Percentiles rank a stretch among this genome's conserved stretches.
Evolutionary conservation across 1,140 invertebrate species (phyloP).

Genomic region (Nilaparvata lugens): DNA sequence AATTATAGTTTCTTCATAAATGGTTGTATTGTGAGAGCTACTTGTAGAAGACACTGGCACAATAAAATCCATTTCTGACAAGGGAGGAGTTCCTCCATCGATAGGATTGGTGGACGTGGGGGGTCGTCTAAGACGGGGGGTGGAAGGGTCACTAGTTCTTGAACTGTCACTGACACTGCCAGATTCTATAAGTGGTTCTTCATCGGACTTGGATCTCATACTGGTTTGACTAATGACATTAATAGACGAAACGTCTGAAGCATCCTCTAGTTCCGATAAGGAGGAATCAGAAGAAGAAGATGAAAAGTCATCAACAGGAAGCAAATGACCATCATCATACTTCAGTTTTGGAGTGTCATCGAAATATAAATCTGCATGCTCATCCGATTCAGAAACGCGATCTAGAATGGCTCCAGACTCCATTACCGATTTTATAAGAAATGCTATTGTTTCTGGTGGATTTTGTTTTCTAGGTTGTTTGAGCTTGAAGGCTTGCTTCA

Average conservation of each 20-base stretch:
- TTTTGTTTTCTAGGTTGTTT: slow-evolving; percentile 3
- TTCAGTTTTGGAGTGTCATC: slow-evolving; percentile 10
- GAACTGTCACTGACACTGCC: not conserved
- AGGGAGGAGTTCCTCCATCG: slow-evolving; percentile 12
- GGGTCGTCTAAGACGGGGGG: not conserved
- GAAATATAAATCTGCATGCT: not conserved
- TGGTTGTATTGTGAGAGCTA: slow-evolving; percentile 4
- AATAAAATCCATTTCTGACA: slow-evolving; percentile 19
- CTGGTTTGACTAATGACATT: not conserved
- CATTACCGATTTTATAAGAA: slow-evolving; percentile 19
- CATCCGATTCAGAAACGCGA: slow-evolving; percentile 13
- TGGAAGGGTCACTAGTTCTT: not conserved
- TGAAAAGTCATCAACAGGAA: slow-evolving; percentile 14
- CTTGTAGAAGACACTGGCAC: not conserved
- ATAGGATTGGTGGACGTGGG: not conserved
- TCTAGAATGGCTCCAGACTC: slow-evolving; percentile 5
- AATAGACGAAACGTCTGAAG: slow-evolving; percentile 6
- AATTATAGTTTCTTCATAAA: slow-evolving; percentile 15
- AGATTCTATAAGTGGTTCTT: not conserved
- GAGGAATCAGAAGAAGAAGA: slow-evolving; percentile 20
- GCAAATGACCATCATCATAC: slow-evolving; percentile 19
- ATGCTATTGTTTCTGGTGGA: slow-evolving; percentile 5
- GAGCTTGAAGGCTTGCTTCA: slow-evolving; percentile 27
- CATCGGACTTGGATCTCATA: not conserved
- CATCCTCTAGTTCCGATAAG: slow-evolving; percentile 15